These are phyloP conservation scores for Cassiopea andromeda DNA, from an alignment of 30 jellyfish, hydroid and myxozoan species.

Conservation along the genomic window DNA sequence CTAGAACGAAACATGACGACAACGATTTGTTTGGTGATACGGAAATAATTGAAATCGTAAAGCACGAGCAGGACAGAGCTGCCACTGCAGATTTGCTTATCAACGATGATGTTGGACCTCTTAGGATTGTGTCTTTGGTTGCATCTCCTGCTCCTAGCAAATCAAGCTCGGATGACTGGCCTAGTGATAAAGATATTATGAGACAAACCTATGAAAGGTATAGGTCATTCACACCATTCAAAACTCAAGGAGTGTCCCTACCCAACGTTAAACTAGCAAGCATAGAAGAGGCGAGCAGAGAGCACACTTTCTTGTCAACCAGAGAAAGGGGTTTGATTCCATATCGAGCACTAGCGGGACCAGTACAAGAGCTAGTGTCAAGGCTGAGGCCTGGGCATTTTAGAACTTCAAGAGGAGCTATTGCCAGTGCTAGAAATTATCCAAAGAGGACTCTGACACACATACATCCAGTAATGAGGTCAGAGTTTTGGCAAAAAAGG, in stretches of 20 bases:
- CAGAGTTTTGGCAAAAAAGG: conserved; percentile 17
- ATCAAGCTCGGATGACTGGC: conserved; percentile 55
- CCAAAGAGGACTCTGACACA: conserved; percentile 3
- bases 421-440: not conserved
- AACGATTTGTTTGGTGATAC: not conserved
- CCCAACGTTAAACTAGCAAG: conserved; percentile 31
- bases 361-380: not conserved
- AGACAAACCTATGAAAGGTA: conserved; percentile 71
- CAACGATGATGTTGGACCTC: not conserved
- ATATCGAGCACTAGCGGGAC: not conserved
- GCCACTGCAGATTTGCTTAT: not conserved
- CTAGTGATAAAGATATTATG: conserved; percentile 73
- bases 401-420: not conserved
- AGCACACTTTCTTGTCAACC: conserved; percentile 30
- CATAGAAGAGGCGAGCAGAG: conserved; percentile 61
- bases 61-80: conserved; percentile 21
- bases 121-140: not conserved
- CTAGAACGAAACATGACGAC: conserved; percentile 17
- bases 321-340: conserved; percentile 20
- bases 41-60: conserved; percentile 31
- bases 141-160: conserved; percentile 62
- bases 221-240: conserved; percentile 75
- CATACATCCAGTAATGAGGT: conserved; percentile 6
- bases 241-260: conserved; percentile 42
- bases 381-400: not conserved